Evolutionary conservation across 2,113 vertebrate genomes (phyloP).

Genomic region (Cyanistes caeruleus): DNA sequence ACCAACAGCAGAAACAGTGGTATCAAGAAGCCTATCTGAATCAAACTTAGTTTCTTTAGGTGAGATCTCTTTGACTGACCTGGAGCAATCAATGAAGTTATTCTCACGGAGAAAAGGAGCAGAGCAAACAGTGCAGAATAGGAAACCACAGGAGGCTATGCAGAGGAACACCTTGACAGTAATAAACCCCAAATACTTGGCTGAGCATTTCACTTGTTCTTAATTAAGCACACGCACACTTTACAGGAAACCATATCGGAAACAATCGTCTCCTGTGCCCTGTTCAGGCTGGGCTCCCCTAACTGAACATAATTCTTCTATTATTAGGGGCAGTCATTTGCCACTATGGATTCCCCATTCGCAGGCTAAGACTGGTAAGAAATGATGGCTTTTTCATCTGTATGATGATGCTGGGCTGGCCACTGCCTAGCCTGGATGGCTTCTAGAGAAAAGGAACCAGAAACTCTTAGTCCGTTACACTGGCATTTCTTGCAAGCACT

Average conservation of each 20-base stretch:
- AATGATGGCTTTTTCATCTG: not conserved
- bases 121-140: not conserved
- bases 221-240: not conserved
- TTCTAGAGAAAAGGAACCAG: not conserved
- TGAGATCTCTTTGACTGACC: not conserved
- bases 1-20: not conserved
- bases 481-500: not conserved
- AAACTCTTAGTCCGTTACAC: not conserved
- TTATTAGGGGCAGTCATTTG: not conserved
- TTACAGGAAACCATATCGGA: not conserved
- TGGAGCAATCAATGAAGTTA: not conserved
- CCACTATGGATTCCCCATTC: not conserved
- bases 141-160: not conserved
- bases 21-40: not conserved
- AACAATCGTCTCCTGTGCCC: not conserved
- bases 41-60: not conserved
- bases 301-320: not conserved
- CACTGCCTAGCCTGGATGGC: not conserved
- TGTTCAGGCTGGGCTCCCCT: not conserved
- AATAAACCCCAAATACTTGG: not conserved
- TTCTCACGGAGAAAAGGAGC: not conserved
- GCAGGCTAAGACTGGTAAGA: not conserved
- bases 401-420: not conserved
- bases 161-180: not conserved
- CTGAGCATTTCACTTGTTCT: not conserved